These are phyloP conservation scores for Trachurus trachurus DNA, from an alignment of 2,797 vertebrate species.

Conservation along the genomic window DNA sequence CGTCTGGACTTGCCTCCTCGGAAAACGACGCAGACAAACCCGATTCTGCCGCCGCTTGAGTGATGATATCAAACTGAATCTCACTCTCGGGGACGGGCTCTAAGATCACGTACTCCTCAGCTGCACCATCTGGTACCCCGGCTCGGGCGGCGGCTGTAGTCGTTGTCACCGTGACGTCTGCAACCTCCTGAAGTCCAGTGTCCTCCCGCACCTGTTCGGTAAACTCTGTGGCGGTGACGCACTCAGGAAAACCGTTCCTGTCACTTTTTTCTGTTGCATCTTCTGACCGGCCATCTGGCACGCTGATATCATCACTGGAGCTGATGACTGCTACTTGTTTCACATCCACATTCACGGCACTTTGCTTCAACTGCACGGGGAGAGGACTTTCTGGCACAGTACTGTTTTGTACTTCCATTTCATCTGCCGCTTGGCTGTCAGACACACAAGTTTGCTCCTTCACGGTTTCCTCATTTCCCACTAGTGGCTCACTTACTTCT, in stretches of 20 bases:
- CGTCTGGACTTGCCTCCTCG: constrained; percentile 43
- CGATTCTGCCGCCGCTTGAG: constrained; percentile 75
- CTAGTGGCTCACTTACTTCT: constrained; percentile 2
- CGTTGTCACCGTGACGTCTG: constrained; percentile 16
- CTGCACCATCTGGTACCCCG: constrained; percentile 54
- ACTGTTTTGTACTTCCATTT: constrained; percentile 51
- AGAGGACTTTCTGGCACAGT: constrained; percentile 30
- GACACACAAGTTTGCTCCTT: constrained; percentile 37
- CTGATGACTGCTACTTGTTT: constrained; percentile 61
- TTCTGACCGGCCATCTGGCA: constrained; percentile 50
- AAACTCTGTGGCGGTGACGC: constrained; percentile 24
- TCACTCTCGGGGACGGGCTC: constrained; percentile 65
- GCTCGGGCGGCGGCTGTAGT: constrained; percentile 16
- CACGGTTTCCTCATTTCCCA: constrained; percentile 28
- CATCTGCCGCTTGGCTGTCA: constrained; percentile 39
- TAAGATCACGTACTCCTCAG: constrained; percentile 74
- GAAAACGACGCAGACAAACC: constrained; percentile 65
- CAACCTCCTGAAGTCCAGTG: constrained; percentile 26
- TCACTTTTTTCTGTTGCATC: constrained; percentile 25
- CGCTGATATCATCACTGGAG: constrained; percentile 58
- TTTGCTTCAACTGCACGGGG: constrained; percentile 53
- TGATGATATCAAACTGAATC: constrained; percentile 75
- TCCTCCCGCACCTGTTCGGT: constrained; percentile 55
- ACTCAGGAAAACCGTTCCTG: constrained; percentile 39
- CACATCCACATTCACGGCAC: constrained; percentile 27